phyloP scores from a whole-genome alignment of 2,797 vertebrate species.

The Uromys caudimaculatus region DNA sequence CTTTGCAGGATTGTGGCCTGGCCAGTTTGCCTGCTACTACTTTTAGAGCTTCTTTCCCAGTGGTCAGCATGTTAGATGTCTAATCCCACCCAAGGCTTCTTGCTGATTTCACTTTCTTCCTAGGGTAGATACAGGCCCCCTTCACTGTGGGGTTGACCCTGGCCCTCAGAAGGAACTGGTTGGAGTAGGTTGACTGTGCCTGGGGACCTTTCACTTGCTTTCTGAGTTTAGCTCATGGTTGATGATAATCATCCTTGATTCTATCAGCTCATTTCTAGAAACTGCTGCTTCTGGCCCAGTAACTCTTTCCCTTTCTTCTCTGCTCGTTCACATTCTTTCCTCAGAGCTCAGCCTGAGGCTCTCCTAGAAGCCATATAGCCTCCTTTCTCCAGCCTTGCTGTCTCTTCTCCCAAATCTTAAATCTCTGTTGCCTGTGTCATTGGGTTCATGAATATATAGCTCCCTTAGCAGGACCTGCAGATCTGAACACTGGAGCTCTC shows the following conservation, averaged over 20 bases:
- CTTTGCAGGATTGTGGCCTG: not conserved
- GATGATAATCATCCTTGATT: not conserved
- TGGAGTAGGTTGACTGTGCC: not conserved
- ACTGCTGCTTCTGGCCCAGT: not conserved
- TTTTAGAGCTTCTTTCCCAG: not conserved
- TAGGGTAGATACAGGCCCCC: not conserved
- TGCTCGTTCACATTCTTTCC: constrained; percentile 32
- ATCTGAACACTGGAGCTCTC: not conserved
- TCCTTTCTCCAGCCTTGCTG: not conserved
- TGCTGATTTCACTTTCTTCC: not conserved
- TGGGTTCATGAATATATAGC: no score
- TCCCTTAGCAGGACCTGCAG: not conserved
- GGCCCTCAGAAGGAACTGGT: not conserved
- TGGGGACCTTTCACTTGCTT: not conserved
- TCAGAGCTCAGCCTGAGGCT: constrained; percentile 27
- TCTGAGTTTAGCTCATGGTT: constrained; percentile 12
- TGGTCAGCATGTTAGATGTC: not conserved
- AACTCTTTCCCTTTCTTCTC: constrained; percentile 24
- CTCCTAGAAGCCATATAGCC: not conserved
- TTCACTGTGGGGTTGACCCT: not conserved
- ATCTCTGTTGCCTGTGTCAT: not conserved
- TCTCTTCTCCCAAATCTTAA: not conserved
- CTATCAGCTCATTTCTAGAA: constrained; percentile 39
- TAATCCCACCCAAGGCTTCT: not conserved
- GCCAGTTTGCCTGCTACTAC: not conserved